Conservation (phyloP, 2,113 vertebrate genomes). For the Cyprinodon variegatus region DNA sequence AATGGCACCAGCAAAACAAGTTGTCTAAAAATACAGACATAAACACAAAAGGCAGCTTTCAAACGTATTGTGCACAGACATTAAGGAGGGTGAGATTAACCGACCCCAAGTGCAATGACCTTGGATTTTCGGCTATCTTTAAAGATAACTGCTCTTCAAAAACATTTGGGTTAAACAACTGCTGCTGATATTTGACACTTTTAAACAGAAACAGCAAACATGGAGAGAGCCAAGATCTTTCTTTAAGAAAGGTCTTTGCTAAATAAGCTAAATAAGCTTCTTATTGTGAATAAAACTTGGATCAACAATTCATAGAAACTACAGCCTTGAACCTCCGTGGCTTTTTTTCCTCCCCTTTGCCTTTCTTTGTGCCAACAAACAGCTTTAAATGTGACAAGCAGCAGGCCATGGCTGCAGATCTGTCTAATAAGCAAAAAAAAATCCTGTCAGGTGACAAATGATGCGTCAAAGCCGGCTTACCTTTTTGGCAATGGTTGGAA, state of each 20-base stretch:
- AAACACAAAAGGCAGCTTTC: slow-evolving; percentile 48
- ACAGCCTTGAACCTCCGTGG: not conserved
- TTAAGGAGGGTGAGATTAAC: slow-evolving; percentile 14
- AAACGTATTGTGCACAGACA: not conserved
- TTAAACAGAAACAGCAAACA: not conserved
- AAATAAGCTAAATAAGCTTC: not conserved
- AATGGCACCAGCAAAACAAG: slow-evolving; percentile 60
- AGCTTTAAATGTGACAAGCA: slow-evolving; percentile 25
- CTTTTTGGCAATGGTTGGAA: slow-evolving; percentile 95
- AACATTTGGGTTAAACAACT: not conserved
- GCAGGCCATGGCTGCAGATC: not conserved
- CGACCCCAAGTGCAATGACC: slow-evolving; percentile 11
- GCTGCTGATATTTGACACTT: slow-evolving; percentile 1
- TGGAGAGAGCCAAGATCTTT: not conserved
- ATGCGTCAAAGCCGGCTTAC: slow-evolving; percentile 77
- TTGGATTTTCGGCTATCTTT: not conserved
- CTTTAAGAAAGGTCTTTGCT: not conserved
- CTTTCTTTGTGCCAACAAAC: slow-evolving; percentile 2
- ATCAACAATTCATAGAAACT: slow-evolving; percentile 36
- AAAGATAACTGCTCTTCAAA: not conserved
- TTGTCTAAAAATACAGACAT: slow-evolving; percentile 57
- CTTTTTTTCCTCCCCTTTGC: not conserved
- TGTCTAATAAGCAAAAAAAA: slow-evolving; percentile 13
- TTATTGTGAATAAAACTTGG: slow-evolving; percentile 6
- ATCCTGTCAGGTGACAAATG: slow-evolving; percentile 3